Base-by-base conservation (phyloP, 92 coral and sea anemone genomes). In the Epizoanthus fatuus region DNA sequence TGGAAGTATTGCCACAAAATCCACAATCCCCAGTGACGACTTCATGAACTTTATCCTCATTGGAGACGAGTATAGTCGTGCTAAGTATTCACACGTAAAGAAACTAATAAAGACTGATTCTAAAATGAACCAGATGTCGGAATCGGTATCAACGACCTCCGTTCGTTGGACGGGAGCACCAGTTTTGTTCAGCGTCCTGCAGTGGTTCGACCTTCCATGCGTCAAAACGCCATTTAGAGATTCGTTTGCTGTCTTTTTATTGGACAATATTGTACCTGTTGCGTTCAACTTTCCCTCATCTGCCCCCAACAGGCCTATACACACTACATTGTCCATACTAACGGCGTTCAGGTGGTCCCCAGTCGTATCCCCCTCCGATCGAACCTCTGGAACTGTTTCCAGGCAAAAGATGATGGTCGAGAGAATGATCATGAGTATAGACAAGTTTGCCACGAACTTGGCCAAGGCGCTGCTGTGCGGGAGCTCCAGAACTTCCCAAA, bases 321-420 rank as follows among this genome's bases (percentile, higher is more conserved):
- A 75, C 32, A 19, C 51, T 40, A 9, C 32, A 62, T 37, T 37
- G 17, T 12, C 49, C 60, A 17, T 15, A 39, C 22, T 22, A 15
- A 63, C 44, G 37, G 25, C 16, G 45, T 15, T 32, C 29, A 29
- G 49, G 49, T 82, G 80, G 0, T 20, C 1, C 9, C 11, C 42
- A 76, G 42, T 63, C 17, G 72, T 69, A 12, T 17, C 37, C 45
- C 51, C 79, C 44, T 51, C 47, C 2, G 38, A 7, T 17, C 6
- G 54, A 1, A 81, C 38, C 12, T 70, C 75, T 42, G 95, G 95
- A n/a, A 94, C 67, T 29, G 98, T 95, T 81, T 94, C 98, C 56
- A 96, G 44, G 63, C 98, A 94, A 76, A 90, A 94, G n/a, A 94
- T 91, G 38, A 94, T 58, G 3, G 95, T 95, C 12, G 98, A 96